Evolutionary conservation across 2,113 vertebrate species (phyloP).

Genomic region (Callorhinus ursinus): DNA sequence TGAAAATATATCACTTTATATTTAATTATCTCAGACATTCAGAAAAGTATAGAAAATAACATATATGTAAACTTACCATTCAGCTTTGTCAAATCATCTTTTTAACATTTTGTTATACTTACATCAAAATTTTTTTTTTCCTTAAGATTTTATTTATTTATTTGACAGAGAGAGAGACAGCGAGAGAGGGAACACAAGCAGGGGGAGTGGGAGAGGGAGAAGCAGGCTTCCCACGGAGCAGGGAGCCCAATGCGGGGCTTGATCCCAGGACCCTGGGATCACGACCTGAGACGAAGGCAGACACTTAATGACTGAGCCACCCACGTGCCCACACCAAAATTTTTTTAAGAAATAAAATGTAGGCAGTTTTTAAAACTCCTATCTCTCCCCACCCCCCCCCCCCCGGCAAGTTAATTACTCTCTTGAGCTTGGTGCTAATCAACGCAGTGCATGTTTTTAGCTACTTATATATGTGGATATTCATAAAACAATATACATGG

Average conservation of each 20-base stretch:
- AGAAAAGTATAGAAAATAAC: neutral
- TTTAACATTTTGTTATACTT: neutral
- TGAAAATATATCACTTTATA: neutral
- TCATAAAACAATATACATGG: neutral
- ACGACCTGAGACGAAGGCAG: no score
- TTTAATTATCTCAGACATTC: neutral
- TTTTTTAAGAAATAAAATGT: neutral
- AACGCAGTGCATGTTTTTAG: neutral
- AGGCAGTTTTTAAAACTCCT: neutral
- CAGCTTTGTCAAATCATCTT: neutral
- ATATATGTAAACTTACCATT: neutral
- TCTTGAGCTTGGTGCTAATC: neutral
- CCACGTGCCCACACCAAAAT: neutral
- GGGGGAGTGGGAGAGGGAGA: no score
- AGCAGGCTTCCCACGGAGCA: no score
- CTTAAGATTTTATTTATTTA: no score
- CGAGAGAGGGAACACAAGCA: no score
- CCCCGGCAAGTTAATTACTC: neutral
- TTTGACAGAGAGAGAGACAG: no score
- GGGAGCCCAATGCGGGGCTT: no score
- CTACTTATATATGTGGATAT: neutral
- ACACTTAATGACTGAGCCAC: no score
- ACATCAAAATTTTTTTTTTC: neutral
- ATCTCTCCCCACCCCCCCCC: neutral
- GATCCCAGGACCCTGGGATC: no score